phyloP scores from a whole-genome alignment of 2,888 invertebrate species.

The Meganola albula region DNA sequence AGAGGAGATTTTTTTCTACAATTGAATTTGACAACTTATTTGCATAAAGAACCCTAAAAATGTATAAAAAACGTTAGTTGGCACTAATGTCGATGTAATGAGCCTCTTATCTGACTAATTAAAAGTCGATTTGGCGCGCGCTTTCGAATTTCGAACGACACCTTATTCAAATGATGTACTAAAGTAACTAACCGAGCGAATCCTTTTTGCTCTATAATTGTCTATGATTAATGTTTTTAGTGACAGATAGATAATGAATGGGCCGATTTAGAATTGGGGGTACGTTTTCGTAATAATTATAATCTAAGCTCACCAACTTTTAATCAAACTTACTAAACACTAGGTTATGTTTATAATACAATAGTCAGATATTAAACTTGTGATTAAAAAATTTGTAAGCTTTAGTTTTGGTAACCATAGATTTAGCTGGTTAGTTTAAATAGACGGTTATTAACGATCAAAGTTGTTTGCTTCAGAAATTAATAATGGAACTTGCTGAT shows the following conservation, averaged over 20 bases:
- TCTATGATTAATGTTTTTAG: conserved; percentile 48
- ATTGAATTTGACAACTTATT: conserved; percentile 5
- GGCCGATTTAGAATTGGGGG: conserved; percentile 23
- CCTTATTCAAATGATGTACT: conserved; percentile 29
- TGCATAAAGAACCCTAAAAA: conserved; percentile 40
- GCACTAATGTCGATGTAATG: conserved; percentile 68
- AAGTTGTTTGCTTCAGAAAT: conserved; percentile 26
- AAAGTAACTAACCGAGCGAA: conserved; percentile 53
- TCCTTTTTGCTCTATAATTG: conserved; percentile 34
- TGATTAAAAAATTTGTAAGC: too few relatives aligned
- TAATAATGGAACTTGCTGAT: conserved; percentile 17
- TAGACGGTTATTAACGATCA: conserved; percentile 28
- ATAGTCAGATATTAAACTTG: neutral
- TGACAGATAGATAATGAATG: conserved; percentile 41
- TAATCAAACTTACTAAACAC: too few relatives aligned
- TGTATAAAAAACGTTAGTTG: conserved; percentile 55
- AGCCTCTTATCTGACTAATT: conserved; percentile 73
- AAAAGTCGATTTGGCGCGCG: conserved; percentile 70
- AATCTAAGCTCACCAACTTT: too few relatives aligned
- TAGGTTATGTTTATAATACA: too few relatives aligned
- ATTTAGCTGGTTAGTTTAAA: conserved; percentile 23
- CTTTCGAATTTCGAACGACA: conserved; percentile 57
- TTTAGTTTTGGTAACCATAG: conserved; percentile 2
- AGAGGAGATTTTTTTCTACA: too few relatives aligned
- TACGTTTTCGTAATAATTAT: conserved; percentile 25